A percentile compares a stretch with the other conserved stretches of the same genome.
Conservation (phyloP, 2,113 vertebrate species). For the Tringa solitaria region DNA sequence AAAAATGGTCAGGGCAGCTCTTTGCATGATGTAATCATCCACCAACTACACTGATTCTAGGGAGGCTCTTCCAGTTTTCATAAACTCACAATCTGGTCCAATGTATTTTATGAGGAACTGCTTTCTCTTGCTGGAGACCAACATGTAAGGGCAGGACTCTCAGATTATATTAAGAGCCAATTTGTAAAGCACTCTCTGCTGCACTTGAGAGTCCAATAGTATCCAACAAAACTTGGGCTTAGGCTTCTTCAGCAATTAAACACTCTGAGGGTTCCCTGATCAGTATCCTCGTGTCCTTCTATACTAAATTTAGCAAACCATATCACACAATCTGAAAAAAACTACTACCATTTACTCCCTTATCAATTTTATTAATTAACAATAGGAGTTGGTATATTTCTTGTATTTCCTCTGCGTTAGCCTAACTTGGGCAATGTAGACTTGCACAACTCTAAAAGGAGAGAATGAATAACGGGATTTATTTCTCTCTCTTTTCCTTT, state of each 20-base stretch:
- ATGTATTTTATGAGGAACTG: not conserved
- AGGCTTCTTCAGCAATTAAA: not conserved
- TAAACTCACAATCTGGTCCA: accelerated
- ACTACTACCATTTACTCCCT: not conserved
- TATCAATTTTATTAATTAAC: not conserved
- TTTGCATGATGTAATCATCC: not conserved
- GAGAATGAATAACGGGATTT: not conserved
- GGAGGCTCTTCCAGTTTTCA: not conserved
- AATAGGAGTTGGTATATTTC: not conserved
- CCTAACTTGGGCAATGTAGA: accelerated
- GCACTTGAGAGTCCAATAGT: not conserved
- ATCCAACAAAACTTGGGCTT: not conserved
- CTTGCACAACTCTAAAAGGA: not conserved
- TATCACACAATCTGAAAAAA: not conserved
- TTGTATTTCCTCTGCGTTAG: not conserved
- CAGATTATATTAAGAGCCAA: not conserved
- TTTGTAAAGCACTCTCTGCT: not conserved
- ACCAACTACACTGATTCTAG: accelerated
- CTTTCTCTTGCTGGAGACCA: not conserved
- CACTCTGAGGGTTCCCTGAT: not conserved
- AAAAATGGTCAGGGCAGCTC: not conserved
- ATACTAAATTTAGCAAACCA: not conserved
- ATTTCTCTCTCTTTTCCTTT: not conserved
- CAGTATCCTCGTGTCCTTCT: not conserved
- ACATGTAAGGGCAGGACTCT: too few relatives aligned